phyloP scores from a whole-genome alignment of 1,140 invertebrate genomes.

The Chymomyza costata region DNA sequence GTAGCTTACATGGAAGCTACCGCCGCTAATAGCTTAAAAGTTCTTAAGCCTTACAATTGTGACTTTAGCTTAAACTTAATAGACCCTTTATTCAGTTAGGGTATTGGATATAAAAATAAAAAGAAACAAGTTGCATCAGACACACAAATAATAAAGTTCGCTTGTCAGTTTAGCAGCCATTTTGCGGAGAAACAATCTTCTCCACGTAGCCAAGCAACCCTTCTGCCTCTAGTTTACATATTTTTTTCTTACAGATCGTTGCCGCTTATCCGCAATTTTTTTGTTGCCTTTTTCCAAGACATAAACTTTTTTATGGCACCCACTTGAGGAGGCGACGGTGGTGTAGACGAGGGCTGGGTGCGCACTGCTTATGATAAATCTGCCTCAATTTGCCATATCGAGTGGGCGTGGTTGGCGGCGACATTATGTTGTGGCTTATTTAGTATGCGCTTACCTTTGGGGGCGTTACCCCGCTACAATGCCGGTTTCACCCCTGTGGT shows the following conservation, averaged over 20 bases:
- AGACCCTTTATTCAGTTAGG: not conserved
- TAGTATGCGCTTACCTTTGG: constrained; percentile 2
- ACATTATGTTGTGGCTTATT: constrained; percentile 45
- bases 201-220: constrained; percentile 39
- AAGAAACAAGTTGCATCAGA: not conserved
- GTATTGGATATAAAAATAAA: constrained; percentile 10
- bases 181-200: constrained; percentile 73
- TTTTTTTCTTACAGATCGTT: constrained; percentile 37
- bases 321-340: constrained; percentile 31
- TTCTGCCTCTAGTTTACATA: not conserved
- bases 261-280: constrained; percentile 67
- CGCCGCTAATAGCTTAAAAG: no score
- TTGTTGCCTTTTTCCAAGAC: constrained; percentile 52
- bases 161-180: constrained; percentile 75
- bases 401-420: constrained; percentile 26
- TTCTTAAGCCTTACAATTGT: no score
- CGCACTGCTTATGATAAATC: constrained; percentile 72
- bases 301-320: constrained; percentile 75
- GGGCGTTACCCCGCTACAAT: not conserved
- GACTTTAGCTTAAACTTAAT: constrained; percentile 3
- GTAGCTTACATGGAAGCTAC: no score
- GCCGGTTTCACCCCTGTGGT: not conserved
- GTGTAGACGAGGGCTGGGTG: no score
- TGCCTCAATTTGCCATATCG: constrained; percentile 72
- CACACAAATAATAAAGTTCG: constrained; percentile 73